These are phyloP conservation scores for Thereva nobilitata DNA, from an alignment of 2,888 invertebrate genomes.

Conservation along the genomic window DNA sequence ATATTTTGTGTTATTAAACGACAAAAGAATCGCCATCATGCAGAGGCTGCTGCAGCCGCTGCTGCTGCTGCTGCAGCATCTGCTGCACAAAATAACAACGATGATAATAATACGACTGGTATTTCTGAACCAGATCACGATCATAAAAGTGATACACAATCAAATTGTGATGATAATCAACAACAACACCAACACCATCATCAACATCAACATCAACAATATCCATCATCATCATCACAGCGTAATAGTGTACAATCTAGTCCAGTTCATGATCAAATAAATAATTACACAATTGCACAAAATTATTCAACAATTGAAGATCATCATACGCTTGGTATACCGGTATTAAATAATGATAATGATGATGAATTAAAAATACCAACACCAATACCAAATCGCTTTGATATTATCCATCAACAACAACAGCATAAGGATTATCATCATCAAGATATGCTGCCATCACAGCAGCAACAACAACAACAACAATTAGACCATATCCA, in stretches of 20 bases:
- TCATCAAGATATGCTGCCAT: conserved; percentile 10
- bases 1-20: conserved; percentile 39
- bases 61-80: conserved; percentile 47
- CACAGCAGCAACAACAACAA: not conserved
- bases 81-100: conserved; percentile 47
- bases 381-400: conserved; percentile 51
- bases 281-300: conserved; percentile 4
- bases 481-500: no score
- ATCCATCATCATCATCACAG: conserved; percentile 17
- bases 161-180: not conserved
- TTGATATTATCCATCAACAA: conserved; percentile 9
- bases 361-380: conserved; percentile 60
- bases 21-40: conserved; percentile 52
- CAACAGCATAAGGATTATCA: conserved; percentile 5
- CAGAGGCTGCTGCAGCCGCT: not conserved
- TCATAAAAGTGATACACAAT: conserved; percentile 53
- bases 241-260: conserved; percentile 1
- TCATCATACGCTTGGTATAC: conserved; percentile 59
- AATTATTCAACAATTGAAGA: conserved; percentile 49
- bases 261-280: conserved; percentile 18
- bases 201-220: conserved; percentile 24
- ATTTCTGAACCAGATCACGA: conserved; percentile 42
- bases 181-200: not conserved
- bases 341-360: conserved; percentile 54
- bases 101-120: conserved; percentile 49